phyloP scores from a whole-genome alignment of 2,888 invertebrate species.

The Marasmarcha lunaedactyla region DNA sequence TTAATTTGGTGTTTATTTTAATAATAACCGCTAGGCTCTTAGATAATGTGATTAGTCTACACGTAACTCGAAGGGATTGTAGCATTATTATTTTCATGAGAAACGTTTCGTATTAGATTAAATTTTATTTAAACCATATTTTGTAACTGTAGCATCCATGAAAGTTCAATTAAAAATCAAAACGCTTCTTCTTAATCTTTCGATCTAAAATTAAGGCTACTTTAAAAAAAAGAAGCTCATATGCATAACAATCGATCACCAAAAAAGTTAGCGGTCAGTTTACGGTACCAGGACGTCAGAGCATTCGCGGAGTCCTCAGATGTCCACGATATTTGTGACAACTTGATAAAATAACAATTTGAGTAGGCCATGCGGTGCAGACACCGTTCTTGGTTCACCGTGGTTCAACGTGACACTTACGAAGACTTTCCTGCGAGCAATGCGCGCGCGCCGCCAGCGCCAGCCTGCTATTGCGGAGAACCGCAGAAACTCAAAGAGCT shows the following conservation, averaged over 20 bases:
- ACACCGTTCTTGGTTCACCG: conserved; percentile 59
- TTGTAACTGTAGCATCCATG: too few species aligned
- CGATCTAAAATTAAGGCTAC: too few species aligned
- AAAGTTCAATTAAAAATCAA: too few species aligned
- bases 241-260: conserved; percentile 22
- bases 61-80: too few species aligned
- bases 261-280: neutral
- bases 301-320: conserved; percentile 36
- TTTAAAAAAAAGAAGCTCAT: too few species aligned
- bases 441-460: conserved; percentile 39
- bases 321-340: conserved; percentile 54
- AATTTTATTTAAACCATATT: too few species aligned
- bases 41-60: too few species aligned
- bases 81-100: too few species aligned
- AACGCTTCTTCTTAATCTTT: too few species aligned
- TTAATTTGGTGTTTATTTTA: too few species aligned
- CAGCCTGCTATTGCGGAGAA: conserved; percentile 35
- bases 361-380: conserved; percentile 64
- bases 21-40: too few species aligned
- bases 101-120: too few species aligned
- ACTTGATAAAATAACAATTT: conserved; percentile 67
- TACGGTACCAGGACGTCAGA: conserved; percentile 34
- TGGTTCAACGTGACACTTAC: conserved; percentile 70
- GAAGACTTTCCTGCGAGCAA: conserved; percentile 69
- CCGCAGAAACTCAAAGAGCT: conserved; percentile 39